Percentiles rank a stretch among this genome's conserved stretches.
phyloP scores from a whole-genome alignment of 2,113 vertebrate genomes.

The Dasypus novemcinctus region DNA sequence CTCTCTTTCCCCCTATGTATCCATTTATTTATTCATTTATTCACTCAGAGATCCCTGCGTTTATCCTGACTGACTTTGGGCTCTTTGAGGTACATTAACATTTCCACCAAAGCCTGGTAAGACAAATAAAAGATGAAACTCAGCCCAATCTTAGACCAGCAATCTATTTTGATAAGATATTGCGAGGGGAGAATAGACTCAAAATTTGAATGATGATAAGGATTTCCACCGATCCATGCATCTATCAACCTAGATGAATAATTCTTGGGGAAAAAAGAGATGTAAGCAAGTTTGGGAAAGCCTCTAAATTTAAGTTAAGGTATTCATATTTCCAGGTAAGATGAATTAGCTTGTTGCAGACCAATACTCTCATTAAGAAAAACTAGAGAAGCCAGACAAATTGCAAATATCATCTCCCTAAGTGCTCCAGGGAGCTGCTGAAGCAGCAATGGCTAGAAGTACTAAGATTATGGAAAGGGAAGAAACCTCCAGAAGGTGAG shows the following conservation, averaged over 20 bases:
- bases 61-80: background rate
- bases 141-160: background rate
- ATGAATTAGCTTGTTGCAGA: background rate
- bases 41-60: background rate
- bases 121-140: background rate
- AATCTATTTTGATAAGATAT: background rate
- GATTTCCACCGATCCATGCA: background rate
- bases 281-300: background rate
- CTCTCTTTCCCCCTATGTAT: background rate
- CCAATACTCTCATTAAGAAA: background rate
- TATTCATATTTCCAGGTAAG: background rate
- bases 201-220: background rate
- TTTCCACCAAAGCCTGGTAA: background rate
- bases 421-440: background rate
- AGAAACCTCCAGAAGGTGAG: background rate
- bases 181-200: background rate
- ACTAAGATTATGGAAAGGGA: background rate
- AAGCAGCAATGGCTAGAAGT: background rate
- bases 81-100: background rate
- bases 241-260: background rate
- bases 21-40: background rate
- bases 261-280: background rate
- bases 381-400: background rate
- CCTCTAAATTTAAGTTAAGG: background rate
- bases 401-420: background rate